phyloP scores from a whole-genome alignment of 2,797 vertebrate genomes.

The Galagoides demidoff region DNA sequence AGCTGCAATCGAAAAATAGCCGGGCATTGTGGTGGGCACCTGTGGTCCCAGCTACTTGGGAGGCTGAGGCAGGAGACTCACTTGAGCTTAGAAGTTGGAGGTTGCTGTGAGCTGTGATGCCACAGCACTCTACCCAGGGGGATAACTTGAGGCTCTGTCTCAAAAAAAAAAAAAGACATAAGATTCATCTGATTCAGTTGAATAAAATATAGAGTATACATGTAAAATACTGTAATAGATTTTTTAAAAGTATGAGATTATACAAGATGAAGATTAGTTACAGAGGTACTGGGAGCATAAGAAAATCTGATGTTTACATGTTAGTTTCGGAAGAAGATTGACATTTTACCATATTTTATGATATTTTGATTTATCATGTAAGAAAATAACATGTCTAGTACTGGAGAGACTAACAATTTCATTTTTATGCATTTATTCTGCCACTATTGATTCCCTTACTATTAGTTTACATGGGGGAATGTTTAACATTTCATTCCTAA shows the following conservation, averaged over 20 bases:
- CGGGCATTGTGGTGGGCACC: no score
- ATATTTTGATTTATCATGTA: constrained; percentile 19
- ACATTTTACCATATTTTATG: constrained; percentile 1
- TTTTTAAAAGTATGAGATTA: neutral
- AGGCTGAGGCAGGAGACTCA: no score
- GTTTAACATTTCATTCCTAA: neutral
- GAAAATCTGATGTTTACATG: neutral
- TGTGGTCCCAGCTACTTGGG: no score
- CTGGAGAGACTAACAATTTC: neutral
- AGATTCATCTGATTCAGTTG: neutral
- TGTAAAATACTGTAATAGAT: neutral
- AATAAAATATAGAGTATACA: neutral
- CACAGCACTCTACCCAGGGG: no score
- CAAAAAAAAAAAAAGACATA: no score
- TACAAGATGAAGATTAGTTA: neutral
- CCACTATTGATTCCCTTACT: neutral
- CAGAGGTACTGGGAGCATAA: neutral
- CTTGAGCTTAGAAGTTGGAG: no score
- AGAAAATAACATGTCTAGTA: neutral
- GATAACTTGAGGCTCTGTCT: no score
- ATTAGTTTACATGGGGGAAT: neutral
- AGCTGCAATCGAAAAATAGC: no score
- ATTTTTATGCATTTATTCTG: neutral
- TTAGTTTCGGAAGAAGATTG: neutral
- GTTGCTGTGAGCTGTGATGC: no score